Base-by-base conservation (phyloP, 2,888 invertebrate species). In the Drosophila gaucha region DNA sequence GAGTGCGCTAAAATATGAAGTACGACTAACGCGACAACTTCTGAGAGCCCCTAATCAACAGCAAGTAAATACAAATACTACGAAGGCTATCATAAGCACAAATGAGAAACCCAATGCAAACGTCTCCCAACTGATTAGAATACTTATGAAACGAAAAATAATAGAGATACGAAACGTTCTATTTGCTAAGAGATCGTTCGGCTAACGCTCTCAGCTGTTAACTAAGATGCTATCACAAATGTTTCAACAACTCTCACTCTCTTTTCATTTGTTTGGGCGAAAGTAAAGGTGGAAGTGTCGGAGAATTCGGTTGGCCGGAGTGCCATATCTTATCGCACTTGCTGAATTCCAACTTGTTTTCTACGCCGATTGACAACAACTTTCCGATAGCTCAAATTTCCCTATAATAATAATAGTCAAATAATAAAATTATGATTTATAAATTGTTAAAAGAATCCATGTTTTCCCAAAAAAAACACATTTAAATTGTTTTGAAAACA, bases 401-500 rank as follows among this genome's bases (percentile, higher is more conserved):
- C 56, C 62, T 73, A 74, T 62, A 57, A 62, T 62, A 73, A 55
- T 52, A 6, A 9, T 28, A 28, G 2, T 6, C 3, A 1, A 3
- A 28, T 28, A 3, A 28, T 28, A 28, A 28, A 9, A 47, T 39
- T 43, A 47, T 12, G 52, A 41, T 67, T 46, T n/a, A 35, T 10
- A 14, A n/a, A n/a, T n/a, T n/a, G n/a, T 39, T 12, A 14, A 39
- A 41, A 1, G 2, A 24, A 1, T 4, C 14, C 41, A 22, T 4
- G 1, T 4, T 10, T 16, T 4, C 9, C 10, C 12, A 22, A 65
- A 56, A 41, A 60, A 66, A 74, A 70, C 6, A 39, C 36, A 6
- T 8, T 22, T n/a, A 9, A n/a, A 8, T 84, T 55, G 64, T 87
- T 87, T 80, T 82, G 74, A 65, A 89, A 89, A 89, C 88, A 68